Base-by-base conservation (phyloP, 2,888 invertebrate genomes). In the Lottia scabra region DNA sequence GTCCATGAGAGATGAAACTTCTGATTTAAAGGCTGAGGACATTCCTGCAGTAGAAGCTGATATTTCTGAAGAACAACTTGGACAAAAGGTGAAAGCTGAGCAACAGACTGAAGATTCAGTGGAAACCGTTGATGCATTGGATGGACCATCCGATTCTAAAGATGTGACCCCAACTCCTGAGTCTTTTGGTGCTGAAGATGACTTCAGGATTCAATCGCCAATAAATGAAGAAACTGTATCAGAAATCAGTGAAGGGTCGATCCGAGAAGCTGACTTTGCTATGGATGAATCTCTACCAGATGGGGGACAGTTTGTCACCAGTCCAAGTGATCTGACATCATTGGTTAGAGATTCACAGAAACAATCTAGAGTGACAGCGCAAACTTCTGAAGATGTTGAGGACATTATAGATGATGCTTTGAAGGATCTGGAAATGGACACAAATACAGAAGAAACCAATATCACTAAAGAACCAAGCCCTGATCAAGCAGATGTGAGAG, bases 251-350 rank as follows among this genome's bases (percentile, higher is more conserved):
- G 56, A 56, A 19, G 56, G 56, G 19, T 56, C 56, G 13, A 56
- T 56, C 23, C 56, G 56, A 23, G 56, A 56, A 56, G 56, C 56
- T 10, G 56, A 56, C n/a, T 13, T 56, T 23, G 56, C 19, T 56
- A 6, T 56, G 13, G 56, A 56, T 23, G 56, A 56, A 10, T 12
- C 56, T 6, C 12, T 56, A 23, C 56, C 56, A 6, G n/a, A 19
- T 56, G 23, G 56, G 12, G 56, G 56, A 56, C 56, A 56, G 56
- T 23, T 56, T 19, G 56, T 56, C 56, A 56, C 56, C 5, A 56
- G 56, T 56, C 56, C 56, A 56, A 56, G 56, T 56, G 56, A 56
- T 56, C 23, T 56, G 16, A 56, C 56, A 56, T 56, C 56, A 56
- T 23, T 56, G 56, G 56, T 56, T 23, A 56, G 23, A 56, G 56